Conservation (phyloP, 2,888 invertebrate genomes). For the Cyrtodaria siliqua region DNA sequence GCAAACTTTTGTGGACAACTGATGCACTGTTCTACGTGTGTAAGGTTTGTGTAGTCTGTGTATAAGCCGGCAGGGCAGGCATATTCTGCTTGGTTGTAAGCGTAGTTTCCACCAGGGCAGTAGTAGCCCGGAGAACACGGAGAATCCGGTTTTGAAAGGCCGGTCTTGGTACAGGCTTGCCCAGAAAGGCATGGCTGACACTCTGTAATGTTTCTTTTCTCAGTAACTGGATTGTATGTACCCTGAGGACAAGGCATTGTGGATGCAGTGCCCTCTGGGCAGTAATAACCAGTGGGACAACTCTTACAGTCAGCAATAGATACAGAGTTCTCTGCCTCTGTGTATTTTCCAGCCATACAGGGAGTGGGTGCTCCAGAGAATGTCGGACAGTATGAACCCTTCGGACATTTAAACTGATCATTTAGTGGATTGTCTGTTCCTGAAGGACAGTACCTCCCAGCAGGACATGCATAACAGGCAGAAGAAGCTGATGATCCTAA, state of each 20-base stretch:
- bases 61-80: conserved; percentile 83
- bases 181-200: conserved; percentile 81
- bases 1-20: conserved; percentile 75
- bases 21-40: conserved; percentile 79
- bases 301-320: conserved; percentile 75
- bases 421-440: conserved; percentile 79
- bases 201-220: conserved; percentile 56
- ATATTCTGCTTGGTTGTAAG: conserved; percentile 79
- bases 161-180: conserved; percentile 78
- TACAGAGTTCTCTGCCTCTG: conserved; percentile 79
- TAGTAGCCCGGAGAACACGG: conserved; percentile 83
- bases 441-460: conserved; percentile 79
- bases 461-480: conserved; percentile 80
- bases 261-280: conserved; percentile 70
- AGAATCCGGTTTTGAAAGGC: conserved; percentile 77
- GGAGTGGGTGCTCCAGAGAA: conserved; percentile 67
- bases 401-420: conserved; percentile 79
- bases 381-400: conserved; percentile 80
- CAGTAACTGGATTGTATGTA: conserved; percentile 76
- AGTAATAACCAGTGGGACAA: conserved; percentile 75
- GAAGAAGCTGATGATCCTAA: conserved; percentile 67
- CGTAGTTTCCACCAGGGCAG: conserved; percentile 82
- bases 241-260: conserved; percentile 80
- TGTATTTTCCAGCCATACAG: conserved; percentile 82
- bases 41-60: conserved; percentile 82